A percentile compares a stretch with the other conserved stretches of the same genome.
These are phyloP conservation scores for Setophaga coronata DNA, from an alignment of 2,113 vertebrate species.

Conservation along the genomic window DNA sequence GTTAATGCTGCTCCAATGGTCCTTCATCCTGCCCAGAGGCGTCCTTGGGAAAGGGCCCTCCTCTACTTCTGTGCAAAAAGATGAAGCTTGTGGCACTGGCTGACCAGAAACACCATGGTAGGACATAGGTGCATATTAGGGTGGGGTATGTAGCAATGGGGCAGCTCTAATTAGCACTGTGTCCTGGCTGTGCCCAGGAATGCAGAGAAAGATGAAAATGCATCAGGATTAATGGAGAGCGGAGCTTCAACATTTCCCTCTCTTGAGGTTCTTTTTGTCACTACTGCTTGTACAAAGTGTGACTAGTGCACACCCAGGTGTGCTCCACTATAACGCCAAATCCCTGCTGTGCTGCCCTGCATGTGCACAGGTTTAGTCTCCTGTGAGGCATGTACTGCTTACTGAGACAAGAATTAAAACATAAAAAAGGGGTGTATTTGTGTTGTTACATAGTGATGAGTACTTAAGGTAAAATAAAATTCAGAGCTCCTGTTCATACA, in stretches of 20 bases:
- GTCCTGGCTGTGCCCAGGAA: neutral
- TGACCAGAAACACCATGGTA: neutral
- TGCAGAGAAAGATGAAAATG: neutral
- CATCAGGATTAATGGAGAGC: neutral
- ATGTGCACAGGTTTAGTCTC: neutral
- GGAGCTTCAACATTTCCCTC: neutral
- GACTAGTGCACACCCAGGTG: neutral
- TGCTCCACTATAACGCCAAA: neutral
- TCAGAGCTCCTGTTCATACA: neutral
- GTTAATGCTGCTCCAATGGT: neutral
- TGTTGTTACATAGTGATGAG: neutral
- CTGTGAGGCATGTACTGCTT: neutral
- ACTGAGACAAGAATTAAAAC: neutral
- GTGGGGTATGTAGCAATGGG: neutral
- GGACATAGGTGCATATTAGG: neutral
- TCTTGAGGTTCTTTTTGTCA: neutral
- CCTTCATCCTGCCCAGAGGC: neutral
- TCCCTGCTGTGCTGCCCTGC: rapidly evolving
- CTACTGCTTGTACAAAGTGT: neutral
- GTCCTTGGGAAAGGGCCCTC: neutral
- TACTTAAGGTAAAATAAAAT: neutral
- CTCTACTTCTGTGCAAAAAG: neutral
- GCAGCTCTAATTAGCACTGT: neutral
- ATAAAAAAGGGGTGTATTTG: neutral
- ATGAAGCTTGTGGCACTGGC: neutral